Evolutionary conservation across 2,888 invertebrate genomes (phyloP), one percentile per base, ranked within the genome.

Genomic region (Cheilosia urbana): DNA sequence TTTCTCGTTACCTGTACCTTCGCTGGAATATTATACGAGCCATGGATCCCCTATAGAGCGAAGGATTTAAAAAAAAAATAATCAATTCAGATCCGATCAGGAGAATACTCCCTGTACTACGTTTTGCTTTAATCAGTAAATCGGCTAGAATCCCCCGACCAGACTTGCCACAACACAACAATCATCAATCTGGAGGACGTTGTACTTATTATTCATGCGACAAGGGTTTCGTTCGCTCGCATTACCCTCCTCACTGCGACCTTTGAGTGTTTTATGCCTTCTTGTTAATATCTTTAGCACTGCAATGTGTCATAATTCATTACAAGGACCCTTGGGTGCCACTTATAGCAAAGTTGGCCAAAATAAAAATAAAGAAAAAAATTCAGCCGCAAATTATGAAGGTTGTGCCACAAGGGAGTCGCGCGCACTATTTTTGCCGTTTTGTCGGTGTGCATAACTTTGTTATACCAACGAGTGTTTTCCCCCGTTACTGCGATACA

Each of bases 131-230:
- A 42, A 63, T 69, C 24, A n/a, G 40, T 24, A 37, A 81, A 69
- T 57, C 69, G 34, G 69, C 51, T 53, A 58, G 66, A 69, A 51
- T 51, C 7, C 49, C 15, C 13, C 19, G 9, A 21, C 17, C 9
- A 58, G 34, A 11, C 51, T 11, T 19, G 49, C 47, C 47, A 17
- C 51, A 51, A 13, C 24, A 13, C 15, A 27, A 15, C 51, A 51
- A 15, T 15, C 24, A 24, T 51, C 51, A 51, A 51, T 51, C 51
- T 51, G 42, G 42, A 55, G 40, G 57, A 62, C 37, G 19, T 62
- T 66, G 37, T 65, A 40, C 73, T 69, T 84, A 79, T 69, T 79
- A 83, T 78, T 78, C 69, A 69, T 79, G 65, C 73, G 73, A 69
- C 68, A 40, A 69, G 79, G 63, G 83, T 72, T 55, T 69, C n/a